These are phyloP conservation scores for Muschampia plurimacula DNA, from an alignment of 2,888 invertebrate genomes.

Conservation along the genomic window DNA sequence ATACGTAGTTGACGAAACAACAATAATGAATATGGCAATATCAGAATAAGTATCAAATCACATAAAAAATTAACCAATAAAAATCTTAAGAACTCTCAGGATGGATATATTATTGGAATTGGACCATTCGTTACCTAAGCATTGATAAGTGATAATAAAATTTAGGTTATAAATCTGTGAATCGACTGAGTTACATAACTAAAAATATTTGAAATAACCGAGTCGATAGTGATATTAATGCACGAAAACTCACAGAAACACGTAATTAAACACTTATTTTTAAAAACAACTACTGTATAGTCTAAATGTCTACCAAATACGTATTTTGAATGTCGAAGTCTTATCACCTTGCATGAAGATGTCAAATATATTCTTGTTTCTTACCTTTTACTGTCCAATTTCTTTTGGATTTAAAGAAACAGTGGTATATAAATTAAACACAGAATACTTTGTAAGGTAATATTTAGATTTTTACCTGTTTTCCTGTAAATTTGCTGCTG, in stretches of 20 bases:
- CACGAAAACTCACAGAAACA: not conserved
- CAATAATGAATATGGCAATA: not conserved
- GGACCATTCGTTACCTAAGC: slow-evolving; percentile 1
- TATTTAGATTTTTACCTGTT: slow-evolving; percentile 29
- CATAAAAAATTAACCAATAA: not conserved
- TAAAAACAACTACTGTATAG: not conserved
- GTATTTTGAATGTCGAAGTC: slow-evolving; percentile 44
- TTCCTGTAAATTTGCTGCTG: slow-evolving; percentile 13
- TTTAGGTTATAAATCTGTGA: slow-evolving; percentile 41
- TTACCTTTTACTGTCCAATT: slow-evolving; percentile 33
- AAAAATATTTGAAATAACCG: slow-evolving; percentile 29
- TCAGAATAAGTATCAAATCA: not conserved
- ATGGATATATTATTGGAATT: not conserved
- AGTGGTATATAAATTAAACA: not conserved
- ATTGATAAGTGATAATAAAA: slow-evolving; percentile 19
- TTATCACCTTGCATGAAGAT: slow-evolving; percentile 35
- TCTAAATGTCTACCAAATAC: slow-evolving; percentile 1
- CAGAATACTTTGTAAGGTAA: not conserved
- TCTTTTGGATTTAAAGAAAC: not conserved
- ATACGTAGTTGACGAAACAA: not conserved
- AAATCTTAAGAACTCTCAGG: not conserved
- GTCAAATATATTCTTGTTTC: slow-evolving; percentile 25
- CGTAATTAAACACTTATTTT: not conserved
- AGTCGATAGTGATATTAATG: not conserved
- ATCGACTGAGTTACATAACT: slow-evolving; percentile 45